Evolutionary conservation across 1,140 invertebrate genomes (phyloP), one percentile per base, ranked within the genome.

Genomic region (Pectinophora gossypiella): DNA sequence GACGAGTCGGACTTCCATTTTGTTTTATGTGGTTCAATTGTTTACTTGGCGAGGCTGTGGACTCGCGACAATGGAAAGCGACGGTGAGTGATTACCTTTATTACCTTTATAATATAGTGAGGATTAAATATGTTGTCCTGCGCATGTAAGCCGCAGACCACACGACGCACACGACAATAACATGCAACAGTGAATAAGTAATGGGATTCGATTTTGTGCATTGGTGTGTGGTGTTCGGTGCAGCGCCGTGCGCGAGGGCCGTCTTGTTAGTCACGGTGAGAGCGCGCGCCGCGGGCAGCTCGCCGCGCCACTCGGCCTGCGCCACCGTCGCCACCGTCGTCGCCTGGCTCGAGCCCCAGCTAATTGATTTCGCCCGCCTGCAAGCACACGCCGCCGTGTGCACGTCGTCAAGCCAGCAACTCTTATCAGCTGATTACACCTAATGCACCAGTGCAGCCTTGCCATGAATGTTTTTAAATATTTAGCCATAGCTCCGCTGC

Each of bases 11-110:
- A 81, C 86, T 79, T 86, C 86, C 86, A 88, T 88, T 87, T 88
- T 88, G 86, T 85, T 85, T 83, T 85, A 82, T 83, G 82, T 74
- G 78, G 74, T 80, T 79, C 64, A 70, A 71, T 85, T 86, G 83
- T 87, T 81, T 85, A 85, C 79, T 75, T 64, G 69, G 82, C 77
- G 72, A 71, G 68, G 42, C 19, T 19, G 79, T 59, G 67, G 61
- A 68, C 65, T 73, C 64, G 56, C 74, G 70, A 84, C 82, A 85
- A 88, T 85, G 82, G 83, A 79, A 84, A 79, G 71, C 70, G 66
- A 83, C 71, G 83, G 83, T 88, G 77, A 85, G 85, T 85, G 59
- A 66, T 65, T 55, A n/a, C n/a, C n/a, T n/a, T n/a, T n/a, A n/a
- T n/a, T n/a, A n/a, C n/a, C n/a, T n/a, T n/a, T n/a, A n/a, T n/a